These are phyloP conservation scores for Phenganax stokvisi DNA, from an alignment of 92 coral and sea anemone genomes.

Conservation along the genomic window DNA sequence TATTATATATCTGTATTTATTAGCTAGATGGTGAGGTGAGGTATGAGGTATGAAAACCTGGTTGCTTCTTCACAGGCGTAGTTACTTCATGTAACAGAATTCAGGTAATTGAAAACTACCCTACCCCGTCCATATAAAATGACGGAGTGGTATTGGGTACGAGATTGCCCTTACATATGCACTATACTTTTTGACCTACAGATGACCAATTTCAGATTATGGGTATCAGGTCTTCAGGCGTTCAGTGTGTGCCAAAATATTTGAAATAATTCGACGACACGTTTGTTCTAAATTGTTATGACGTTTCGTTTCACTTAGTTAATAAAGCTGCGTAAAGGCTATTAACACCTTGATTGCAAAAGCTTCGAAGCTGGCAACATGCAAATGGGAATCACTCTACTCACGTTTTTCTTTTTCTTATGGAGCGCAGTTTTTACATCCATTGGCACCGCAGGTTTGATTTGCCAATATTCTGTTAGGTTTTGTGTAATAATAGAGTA, in stretches of 20 bases:
- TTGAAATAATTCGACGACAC: neutral
- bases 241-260: neutral
- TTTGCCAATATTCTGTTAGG: no score
- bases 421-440: slow-evolving; percentile 11
- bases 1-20: no score
- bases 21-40: no score
- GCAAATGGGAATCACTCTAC: neutral
- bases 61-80: no score
- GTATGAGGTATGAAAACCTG: no score
- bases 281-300: neutral
- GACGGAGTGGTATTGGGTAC: neutral
- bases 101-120: no score
- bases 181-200: no score
- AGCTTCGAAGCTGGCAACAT: neutral
- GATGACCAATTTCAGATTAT: neutral
- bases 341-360: neutral
- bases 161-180: neutral
- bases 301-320: neutral
- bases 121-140: neutral
- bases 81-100: no score
- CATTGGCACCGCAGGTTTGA: neutral
- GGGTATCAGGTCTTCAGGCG: neutral
- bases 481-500: no score
- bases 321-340: slow-evolving; percentile 1
- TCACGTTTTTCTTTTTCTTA: neutral